Base-by-base conservation (phyloP, 2,797 vertebrate genomes). In the Ptychadena robeensis region DNA sequence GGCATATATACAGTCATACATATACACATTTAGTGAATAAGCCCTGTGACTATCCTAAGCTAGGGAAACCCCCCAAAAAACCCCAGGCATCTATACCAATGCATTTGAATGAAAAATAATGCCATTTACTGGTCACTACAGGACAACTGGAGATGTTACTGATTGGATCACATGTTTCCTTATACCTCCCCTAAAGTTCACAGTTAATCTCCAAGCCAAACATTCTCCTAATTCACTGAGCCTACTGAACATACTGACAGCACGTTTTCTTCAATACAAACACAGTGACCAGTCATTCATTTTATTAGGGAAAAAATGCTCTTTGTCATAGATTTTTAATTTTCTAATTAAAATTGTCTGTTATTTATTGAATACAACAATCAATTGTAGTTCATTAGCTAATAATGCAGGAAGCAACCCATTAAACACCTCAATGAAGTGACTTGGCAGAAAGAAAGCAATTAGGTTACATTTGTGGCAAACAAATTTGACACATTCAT, bases 311-410 rank as follows among this genome's bases (percentile, higher is more conserved):
- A 31, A 67, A 67, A 57, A 15, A 18, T n/a, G 40, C 44, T 8
- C 30, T 66, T 68, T 68, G 15, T 9, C 53, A 37, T 53, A 15
- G 53, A 18, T 32, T 74, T 4, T 87, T 70, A 91, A 92, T 90
- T 91, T 83, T 79, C 80, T 88, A 91, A 92, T 91, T 91, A 88
- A 90, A 92, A 90, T 83, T 85, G 82, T 86, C 86, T 82, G 85
- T 90, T 92, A 92, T 92, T 93, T 93, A 92, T 89, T 91, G 80
- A 73, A 88, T 87, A 89, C 88, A 89, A 86, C 74, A 89, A 90
- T 86, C 84, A 90, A 92, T 90, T 89, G 34, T 82, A 88, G 91
- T 91, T 90, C 87, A 89, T 93, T 91, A 90, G 89, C 85, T 86
- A 87, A 85, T 88, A 93, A 91, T 88, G 86, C 87, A 89, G 90